Percentiles rank a stretch among this genome's conserved stretches.
Evolutionary conservation across 2,113 vertebrate genomes (phyloP).

Genomic region (Xiphorhynchus elegans): DNA sequence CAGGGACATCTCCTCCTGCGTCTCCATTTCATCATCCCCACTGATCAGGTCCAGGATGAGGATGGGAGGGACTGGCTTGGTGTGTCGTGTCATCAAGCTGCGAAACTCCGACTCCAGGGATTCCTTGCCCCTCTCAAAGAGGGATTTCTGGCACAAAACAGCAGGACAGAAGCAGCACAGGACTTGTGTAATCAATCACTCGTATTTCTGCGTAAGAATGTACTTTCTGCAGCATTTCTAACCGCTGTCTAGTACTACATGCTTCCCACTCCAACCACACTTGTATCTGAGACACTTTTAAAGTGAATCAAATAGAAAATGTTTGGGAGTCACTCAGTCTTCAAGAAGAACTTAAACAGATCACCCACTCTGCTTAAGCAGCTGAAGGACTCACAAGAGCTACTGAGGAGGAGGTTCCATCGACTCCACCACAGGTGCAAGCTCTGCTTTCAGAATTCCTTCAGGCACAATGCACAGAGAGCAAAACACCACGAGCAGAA

Average conservation of each 20-base stretch:
- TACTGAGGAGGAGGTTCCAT: neutral
- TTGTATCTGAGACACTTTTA: neutral
- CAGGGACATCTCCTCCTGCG: slow-evolving; percentile 86
- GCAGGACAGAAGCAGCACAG: neutral
- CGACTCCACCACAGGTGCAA: neutral
- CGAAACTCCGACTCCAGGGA: slow-evolving; percentile 94
- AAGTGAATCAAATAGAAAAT: neutral
- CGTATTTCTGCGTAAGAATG: neutral
- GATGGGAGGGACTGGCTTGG: slow-evolving; percentile 90
- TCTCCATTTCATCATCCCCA: slow-evolving; percentile 89
- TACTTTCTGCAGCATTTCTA: neutral
- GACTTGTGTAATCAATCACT: neutral
- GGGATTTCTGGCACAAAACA: slow-evolving; percentile 82
- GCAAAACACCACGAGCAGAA: neutral
- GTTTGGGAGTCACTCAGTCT: neutral
- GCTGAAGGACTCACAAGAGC: neutral
- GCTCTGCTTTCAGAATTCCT: neutral
- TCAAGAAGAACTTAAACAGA: neutral
- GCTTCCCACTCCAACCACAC: neutral
- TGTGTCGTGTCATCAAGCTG: slow-evolving; percentile 90
- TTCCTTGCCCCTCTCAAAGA: slow-evolving; percentile 95
- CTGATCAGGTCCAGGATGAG: slow-evolving; percentile 93
- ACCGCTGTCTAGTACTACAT: neutral
- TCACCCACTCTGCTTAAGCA: neutral
- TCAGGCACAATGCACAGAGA: neutral